Percentiles rank a stretch among this genome's conserved stretches.
phyloP scores from a whole-genome alignment of 2,888 invertebrate species.

The Himalopsyche tibetana region DNA sequence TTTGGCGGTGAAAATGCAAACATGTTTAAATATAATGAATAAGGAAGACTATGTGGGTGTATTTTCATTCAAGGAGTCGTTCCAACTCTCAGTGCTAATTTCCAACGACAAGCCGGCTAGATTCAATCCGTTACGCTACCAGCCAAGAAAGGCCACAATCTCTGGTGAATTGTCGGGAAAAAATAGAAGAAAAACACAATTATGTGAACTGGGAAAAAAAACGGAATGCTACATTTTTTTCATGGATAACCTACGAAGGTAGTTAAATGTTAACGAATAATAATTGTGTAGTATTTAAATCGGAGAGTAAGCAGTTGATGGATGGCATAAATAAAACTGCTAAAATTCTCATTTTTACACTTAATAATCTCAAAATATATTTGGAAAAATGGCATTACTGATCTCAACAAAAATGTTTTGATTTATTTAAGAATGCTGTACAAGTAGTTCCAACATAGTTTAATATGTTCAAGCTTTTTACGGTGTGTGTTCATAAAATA shows the following conservation, averaged over 20 bases:
- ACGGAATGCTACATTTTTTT: not conserved
- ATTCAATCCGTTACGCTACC: conserved; percentile 22
- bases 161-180: conserved; percentile 3
- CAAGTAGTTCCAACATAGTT: no score
- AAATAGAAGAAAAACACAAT: conserved; percentile 18
- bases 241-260: not conserved
- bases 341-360: no score
- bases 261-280: not conserved
- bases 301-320: no score
- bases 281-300: not conserved
- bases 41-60: not conserved
- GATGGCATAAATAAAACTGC: no score
- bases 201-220: conserved; percentile 3
- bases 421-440: no score
- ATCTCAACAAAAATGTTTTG: no score
- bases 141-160: not conserved
- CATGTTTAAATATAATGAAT: not conserved
- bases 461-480: no score
- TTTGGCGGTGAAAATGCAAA: no score
- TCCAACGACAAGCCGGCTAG: not conserved
- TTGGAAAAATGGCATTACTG: no score
- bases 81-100: conserved; percentile 22
- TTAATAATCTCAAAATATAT: no score
- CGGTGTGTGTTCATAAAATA: no score
- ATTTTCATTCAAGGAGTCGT: not conserved